Base-by-base conservation (phyloP, 2,113 vertebrate genomes). In the Hippocampus zosterae region DNA sequence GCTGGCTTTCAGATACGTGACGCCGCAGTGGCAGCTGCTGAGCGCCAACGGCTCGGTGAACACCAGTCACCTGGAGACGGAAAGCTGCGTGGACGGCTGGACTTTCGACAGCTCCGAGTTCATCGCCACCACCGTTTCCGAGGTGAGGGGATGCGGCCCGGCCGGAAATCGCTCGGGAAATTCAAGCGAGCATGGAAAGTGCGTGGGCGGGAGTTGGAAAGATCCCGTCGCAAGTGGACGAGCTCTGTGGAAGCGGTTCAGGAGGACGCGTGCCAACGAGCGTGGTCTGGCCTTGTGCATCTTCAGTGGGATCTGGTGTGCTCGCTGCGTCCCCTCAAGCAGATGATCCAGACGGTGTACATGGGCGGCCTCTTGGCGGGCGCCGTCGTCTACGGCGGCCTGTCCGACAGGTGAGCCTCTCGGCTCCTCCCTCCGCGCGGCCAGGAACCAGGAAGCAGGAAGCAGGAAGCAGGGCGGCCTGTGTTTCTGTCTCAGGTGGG, bases 271-370 rank as follows among this genome's bases (percentile, higher is more conserved):
- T 8, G 5, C 16, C 48, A 52, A 19, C 8, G 48, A 19, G 18
- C 5, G 16, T 13, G 21, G n/a, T 19, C 10, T 57, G 10, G 27
- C 4, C 3, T 60, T 15, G 25, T 73, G 50, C 69, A 1, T 77
- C 27, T 13, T 55, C 82, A 95, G 94, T 93, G 92, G 92, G 87
- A 86, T 46, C 77, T 94, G 83, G 93, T 94, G 5, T 95, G 94
- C 13, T 76, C 71, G 4, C 57, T 83, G 10, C 87, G 89, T 25
- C 83, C 89, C 7, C 88, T 94, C 55, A 94, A 92, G 72, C 91
- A 92, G 82, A 87, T 92, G 91, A 92, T 88, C 41, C 93, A 93
- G 83, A 91, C 93, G 25, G 84, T 94, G 70, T 93, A 92, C 79
- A 92, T 94, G 92, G 89, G 86, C 0, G 93, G 92, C 8, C 84